Conservation (phyloP, 2,888 invertebrate species). For the Auanema sp. region DNA sequence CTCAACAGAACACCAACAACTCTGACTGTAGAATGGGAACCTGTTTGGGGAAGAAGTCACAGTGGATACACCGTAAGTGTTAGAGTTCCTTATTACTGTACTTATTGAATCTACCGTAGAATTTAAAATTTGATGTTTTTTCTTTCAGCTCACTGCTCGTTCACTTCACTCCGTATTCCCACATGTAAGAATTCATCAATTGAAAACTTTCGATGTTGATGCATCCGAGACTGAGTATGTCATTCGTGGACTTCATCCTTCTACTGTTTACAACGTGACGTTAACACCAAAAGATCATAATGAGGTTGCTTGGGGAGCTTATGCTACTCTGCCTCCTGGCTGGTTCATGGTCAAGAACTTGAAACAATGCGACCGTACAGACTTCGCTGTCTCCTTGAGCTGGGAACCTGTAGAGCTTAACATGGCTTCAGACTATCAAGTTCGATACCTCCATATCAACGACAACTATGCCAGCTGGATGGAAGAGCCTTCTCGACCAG, state of each 20-base stretch:
- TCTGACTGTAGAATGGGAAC: slow-evolving; percentile 63
- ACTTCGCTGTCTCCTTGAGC: slow-evolving; percentile 61
- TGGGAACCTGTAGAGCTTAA: slow-evolving; percentile 62
- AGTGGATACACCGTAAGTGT: slow-evolving; percentile 54
- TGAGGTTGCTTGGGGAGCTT: slow-evolving; percentile 62
- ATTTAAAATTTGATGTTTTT: background rate
- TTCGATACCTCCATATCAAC: slow-evolving; percentile 56
- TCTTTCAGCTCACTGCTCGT: slow-evolving; percentile 52
- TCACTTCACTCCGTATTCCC: slow-evolving; percentile 58
- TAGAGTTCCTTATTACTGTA: background rate
- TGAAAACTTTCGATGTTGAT: slow-evolving; percentile 56
- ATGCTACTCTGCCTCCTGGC: slow-evolving; percentile 63
- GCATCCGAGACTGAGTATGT: slow-evolving; percentile 56
- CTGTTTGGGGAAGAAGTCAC: slow-evolving; percentile 61
- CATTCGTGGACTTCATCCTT: slow-evolving; percentile 57
- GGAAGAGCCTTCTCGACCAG: slow-evolving; percentile 48
- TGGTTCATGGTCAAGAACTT: slow-evolving; percentile 63
- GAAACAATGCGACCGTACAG: slow-evolving; percentile 61
- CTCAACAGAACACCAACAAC: slow-evolving; percentile 62
- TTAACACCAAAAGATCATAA: slow-evolving; percentile 54
- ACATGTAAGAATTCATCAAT: slow-evolving; percentile 46
- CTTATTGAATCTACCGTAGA: background rate
- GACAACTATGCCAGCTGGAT: slow-evolving; percentile 54
- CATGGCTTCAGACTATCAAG: slow-evolving; percentile 61
- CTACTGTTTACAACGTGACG: slow-evolving; percentile 64